These are phyloP conservation scores for Mustelus asterias DNA, from an alignment of 2,113 vertebrate species.

Conservation along the genomic window DNA sequence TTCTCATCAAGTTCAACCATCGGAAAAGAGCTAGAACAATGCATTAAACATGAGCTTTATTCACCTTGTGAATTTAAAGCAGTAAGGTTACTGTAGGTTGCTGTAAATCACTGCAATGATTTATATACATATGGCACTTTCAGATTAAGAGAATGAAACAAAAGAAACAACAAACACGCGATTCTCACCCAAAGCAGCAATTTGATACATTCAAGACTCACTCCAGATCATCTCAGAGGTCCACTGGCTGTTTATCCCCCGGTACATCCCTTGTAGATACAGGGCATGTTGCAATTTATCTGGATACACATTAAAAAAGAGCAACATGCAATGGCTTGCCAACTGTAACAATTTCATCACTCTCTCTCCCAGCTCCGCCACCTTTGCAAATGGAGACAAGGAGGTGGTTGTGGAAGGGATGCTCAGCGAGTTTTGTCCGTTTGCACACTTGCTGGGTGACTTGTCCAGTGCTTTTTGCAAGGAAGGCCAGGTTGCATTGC, in stretches of 20 bases:
- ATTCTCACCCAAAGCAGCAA: neutral
- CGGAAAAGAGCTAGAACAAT: neutral
- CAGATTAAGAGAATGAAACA: neutral
- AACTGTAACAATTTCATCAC: neutral
- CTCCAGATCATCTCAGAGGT: neutral
- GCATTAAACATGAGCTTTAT: neutral
- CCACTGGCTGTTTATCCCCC: neutral
- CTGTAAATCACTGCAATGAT: neutral
- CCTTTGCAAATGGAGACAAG: neutral
- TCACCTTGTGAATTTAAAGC: neutral
- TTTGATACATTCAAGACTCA: neutral
- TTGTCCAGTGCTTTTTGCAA: neutral
- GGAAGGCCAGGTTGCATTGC: neutral
- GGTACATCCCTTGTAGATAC: neutral
- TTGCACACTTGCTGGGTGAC: neutral
- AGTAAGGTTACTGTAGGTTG: neutral
- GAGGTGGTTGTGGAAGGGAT: neutral
- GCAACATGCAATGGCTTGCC: neutral
- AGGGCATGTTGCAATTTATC: slow-evolving; percentile 6
- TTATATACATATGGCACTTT: too few species aligned
- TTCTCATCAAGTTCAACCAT: neutral
- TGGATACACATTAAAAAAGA: neutral
- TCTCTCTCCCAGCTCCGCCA: neutral
- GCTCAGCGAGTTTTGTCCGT: neutral
- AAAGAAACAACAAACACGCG: neutral